Base-by-base conservation (phyloP, 2,888 invertebrate genomes). In the Bugulina stolonifera region DNA sequence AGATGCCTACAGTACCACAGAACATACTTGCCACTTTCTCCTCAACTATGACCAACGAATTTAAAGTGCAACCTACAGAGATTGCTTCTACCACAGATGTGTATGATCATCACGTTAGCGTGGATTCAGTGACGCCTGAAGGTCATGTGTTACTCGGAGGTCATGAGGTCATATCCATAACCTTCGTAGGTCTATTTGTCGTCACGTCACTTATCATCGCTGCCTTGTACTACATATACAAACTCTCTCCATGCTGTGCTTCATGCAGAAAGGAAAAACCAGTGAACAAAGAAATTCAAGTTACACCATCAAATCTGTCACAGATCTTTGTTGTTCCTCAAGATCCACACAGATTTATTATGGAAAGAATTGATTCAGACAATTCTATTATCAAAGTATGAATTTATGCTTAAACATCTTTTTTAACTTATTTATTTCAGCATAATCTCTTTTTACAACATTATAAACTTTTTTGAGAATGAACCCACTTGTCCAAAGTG, bases 191-290 rank as follows among this genome's bases (percentile, higher is more conserved):
- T 29, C 64, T 64, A 32, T 32, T 64, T 64, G 64, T 64, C 18
- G 64, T 64, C 3, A 5, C 32, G 10, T 14, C 64, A 34, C 27
- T 64, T 14, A 5, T 64, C 18, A 64, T 64, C 5, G 64, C 64
- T 10, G 27, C 64, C 27, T 10, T 64, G 5, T 64, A 64, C 64
- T 64, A 64, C 64, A 64, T 32, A 14, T 64, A 64, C 64, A 64
- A 64, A 27, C 34, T 25, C 34, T 64, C 25, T 14, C 64, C 64
- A 5, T 64, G 27, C 34, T 64, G 29, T 34, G 27, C 22, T 14
- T n/a, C 64, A 27, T 64, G 64, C 34, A 25, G 64, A 25, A 64
- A 64, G 32, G 64, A 32, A 27, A 64, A 27, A 27, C 5, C 32
- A 43, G 43, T 43, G 18, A 43, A 43, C 34, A 64, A 64, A 64